Percentiles rank a stretch among this genome's conserved stretches.
Conservation (phyloP, 2,113 vertebrate genomes). For the Alosa alosa region DNA sequence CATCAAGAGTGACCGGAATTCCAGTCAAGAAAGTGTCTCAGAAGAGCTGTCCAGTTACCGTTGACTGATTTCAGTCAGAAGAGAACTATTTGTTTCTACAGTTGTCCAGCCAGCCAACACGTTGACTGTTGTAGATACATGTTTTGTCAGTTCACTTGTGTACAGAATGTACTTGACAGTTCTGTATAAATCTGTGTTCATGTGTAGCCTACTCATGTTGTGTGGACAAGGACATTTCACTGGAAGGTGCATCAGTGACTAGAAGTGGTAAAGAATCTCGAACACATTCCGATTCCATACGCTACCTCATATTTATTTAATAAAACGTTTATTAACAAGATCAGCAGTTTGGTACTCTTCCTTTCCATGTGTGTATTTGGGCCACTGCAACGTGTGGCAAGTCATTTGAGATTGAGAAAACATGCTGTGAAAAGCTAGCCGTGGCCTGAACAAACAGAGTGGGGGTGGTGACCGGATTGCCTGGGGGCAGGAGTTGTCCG, state of each 20-base stretch:
- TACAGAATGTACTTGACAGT: constrained; percentile 8
- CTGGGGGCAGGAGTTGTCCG: not conserved
- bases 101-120: not conserved
- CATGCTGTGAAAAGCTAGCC: not conserved
- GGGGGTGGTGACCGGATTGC: constrained; percentile 17
- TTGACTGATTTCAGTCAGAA: not conserved
- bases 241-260: not conserved
- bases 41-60: not conserved
- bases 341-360: not conserved
- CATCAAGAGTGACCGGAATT: not conserved
- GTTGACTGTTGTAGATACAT: not conserved
- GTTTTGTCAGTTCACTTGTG: not conserved
- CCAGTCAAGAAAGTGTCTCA: not conserved
- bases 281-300: constrained; percentile 8
- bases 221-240: constrained; percentile 3
- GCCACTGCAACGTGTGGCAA: not conserved
- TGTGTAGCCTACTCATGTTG: not conserved
- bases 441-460: not conserved
- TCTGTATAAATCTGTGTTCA: constrained; percentile 1
- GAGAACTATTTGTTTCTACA: constrained; percentile 1
- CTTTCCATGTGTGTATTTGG: not conserved
- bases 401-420: not conserved
- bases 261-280: not conserved
- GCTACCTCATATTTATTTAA: constrained; percentile 47
- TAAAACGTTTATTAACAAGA: not conserved